These are phyloP conservation scores for Perdita meconis DNA, from an alignment of 2,888 invertebrate genomes.

Conservation along the genomic window DNA sequence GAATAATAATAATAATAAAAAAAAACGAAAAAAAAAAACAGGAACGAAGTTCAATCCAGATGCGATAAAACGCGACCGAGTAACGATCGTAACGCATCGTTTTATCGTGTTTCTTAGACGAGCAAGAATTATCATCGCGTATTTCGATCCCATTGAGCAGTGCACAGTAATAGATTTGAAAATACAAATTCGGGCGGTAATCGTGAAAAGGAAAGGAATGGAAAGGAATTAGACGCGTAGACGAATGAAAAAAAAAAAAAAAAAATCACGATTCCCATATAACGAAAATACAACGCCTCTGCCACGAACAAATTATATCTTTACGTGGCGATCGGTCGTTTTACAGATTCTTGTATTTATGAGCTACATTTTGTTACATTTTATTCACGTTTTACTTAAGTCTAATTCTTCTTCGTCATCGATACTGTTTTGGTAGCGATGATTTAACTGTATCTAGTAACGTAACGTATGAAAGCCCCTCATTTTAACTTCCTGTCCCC, in stretches of 20 bases:
- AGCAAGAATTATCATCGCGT: constrained; percentile 51
- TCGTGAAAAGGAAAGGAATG: constrained; percentile 8
- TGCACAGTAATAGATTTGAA: constrained; percentile 46
- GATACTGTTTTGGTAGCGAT: constrained; percentile 62
- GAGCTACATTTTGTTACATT: constrained; percentile 82
- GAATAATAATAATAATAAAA: too few relatives aligned
- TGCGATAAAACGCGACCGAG: constrained; percentile 66
- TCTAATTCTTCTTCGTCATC: constrained; percentile 76
- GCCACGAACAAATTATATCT: constrained; percentile 54
- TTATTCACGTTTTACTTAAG: constrained; percentile 81
- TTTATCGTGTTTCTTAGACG: constrained; percentile 63
- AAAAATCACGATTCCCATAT: constrained; percentile 43
- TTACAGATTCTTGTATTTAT: constrained; percentile 81
- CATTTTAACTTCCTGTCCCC: constrained; percentile 64
- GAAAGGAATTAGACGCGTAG: constrained; percentile 16
- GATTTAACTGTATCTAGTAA: constrained; percentile 75
- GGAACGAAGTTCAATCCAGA: constrained; percentile 46
- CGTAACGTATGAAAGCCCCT: constrained; percentile 73
- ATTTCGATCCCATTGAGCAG: constrained; percentile 60
- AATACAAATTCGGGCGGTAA: constrained; percentile 30
- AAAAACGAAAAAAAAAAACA: constrained; percentile 41
- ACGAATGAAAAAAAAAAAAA: too few relatives aligned
- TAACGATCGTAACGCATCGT: constrained; percentile 63
- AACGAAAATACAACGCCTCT: constrained; percentile 56
- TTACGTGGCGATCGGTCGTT: constrained; percentile 76